Base-by-base conservation (phyloP, 1,140 invertebrate species). In the Danaus plexippus region DNA sequence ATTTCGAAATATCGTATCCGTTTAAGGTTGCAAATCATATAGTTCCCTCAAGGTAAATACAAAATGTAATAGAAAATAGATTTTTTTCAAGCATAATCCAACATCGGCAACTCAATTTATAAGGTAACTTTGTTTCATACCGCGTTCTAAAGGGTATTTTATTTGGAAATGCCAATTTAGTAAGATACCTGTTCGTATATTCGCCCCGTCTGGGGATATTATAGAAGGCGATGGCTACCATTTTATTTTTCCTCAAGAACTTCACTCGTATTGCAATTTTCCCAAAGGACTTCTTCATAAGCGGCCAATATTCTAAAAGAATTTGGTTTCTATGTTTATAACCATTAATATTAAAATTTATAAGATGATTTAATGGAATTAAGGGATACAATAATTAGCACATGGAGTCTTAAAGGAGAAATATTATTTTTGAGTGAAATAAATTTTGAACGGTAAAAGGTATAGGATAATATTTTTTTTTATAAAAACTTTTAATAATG, bases 281-380 rank as follows among this genome's bases (percentile, higher is more conserved):
- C 78, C 80, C 74, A 73, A 71, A 84, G 73, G 78, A 77, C 65
- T 68, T 61, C 65, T 57, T 66, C 67, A 80, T 77, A 73, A 78
- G 73, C 74, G 68, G 64, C 65, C 71, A 81, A 79, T 80, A 79
- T 80, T 73, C 67, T 70, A 67, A 80, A 76, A 71, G 71, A 79
- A 76, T 70, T 70, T 32, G 22, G 22, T 32, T 32, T 32, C 22
- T 32, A 32, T 32, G 22, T 32, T 32, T 32, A 7, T 32, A 6
- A 4, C 22, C 22, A 32, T 32, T 32, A 32, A 6, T 32, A 32
- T 32, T 32, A 32, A 32, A 32, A 32, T 32, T 32, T 32, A 22
- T 2, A 22, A 32, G 22, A 7, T 32, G 22, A 32, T 32, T 0
- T 32, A 32, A 15, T 32, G 22, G 7, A 6, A 32, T 32, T 32